Evolutionary conservation across 2,113 vertebrate genomes (phyloP).

Genomic region (Cebidichthys violaceus): DNA sequence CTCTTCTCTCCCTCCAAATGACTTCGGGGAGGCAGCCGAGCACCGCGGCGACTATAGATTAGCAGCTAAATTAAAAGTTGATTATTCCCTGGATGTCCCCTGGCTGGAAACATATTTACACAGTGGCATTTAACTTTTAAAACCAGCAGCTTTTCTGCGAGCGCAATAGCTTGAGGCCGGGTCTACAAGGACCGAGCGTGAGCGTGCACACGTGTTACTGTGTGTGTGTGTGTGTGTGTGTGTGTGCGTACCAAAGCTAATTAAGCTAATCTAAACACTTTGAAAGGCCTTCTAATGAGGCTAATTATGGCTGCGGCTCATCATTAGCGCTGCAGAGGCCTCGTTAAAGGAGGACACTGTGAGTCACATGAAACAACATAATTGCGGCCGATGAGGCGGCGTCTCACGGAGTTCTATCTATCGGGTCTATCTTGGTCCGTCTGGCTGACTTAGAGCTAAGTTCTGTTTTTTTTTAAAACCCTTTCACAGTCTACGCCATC

Average conservation of each 20-base stretch:
- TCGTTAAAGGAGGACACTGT: conserved; percentile 51
- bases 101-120: conserved; percentile 74
- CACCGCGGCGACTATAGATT: conserved; percentile 76
- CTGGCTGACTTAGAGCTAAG: neutral
- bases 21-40: conserved; percentile 68
- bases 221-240: conserved; percentile 11
- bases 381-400: neutral
- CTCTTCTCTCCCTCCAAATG: conserved; percentile 24
- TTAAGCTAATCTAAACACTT: conserved; percentile 82
- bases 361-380: conserved; percentile 33
- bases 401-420: neutral
- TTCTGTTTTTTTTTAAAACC: neutral
- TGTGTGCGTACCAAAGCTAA: conserved; percentile 65
- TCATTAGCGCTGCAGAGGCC: conserved; percentile 42
- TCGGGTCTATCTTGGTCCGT: neutral
- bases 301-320: conserved; percentile 75
- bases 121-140: conserved; percentile 80
- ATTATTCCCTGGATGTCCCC: conserved; percentile 80
- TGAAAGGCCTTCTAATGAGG: conserved; percentile 80
- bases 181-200: conserved; percentile 65
- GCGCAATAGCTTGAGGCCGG: conserved; percentile 52
- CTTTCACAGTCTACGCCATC: too few relatives aligned
- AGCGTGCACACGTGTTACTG: conserved; percentile 1
- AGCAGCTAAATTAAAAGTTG: conserved; percentile 83
- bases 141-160: conserved; percentile 60